Conservation (phyloP, 30 jellyfish, hydroid and myxozoan species). For the Aurelia aurita complex sp. Pacific region DNA sequence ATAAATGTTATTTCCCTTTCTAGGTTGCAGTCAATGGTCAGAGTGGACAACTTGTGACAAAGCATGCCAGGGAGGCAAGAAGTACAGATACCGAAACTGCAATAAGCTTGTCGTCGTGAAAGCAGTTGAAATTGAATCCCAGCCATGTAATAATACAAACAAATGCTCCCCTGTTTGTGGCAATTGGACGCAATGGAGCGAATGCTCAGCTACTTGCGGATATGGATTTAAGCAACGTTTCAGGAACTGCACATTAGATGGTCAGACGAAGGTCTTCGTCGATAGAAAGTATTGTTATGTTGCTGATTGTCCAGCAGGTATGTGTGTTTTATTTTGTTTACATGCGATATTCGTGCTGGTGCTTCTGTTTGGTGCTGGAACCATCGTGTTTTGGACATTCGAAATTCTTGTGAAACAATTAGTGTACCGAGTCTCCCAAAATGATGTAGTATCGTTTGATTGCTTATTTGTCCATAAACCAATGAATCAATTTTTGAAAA, state of each 20-base stretch:
- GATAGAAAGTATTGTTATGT: slow-evolving; percentile 69
- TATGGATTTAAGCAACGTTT: slow-evolving; percentile 77
- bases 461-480: no score
- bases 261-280: slow-evolving; percentile 25
- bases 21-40: slow-evolving; percentile 76
- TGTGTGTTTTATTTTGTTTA: background rate
- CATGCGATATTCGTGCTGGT: no score
- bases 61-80: slow-evolving; percentile 73
- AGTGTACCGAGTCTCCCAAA: no score
- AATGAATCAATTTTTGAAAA: no score
- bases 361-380: no score
- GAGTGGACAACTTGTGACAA: slow-evolving; percentile 78
- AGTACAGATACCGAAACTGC: slow-evolving; percentile 70
- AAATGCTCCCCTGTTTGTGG: slow-evolving; percentile 48
- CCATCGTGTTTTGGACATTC: no score
- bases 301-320: slow-evolving; percentile 82
- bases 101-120: slow-evolving; percentile 26
- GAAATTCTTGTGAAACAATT: no score
- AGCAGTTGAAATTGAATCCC: slow-evolving; percentile 48
- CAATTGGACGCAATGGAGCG: slow-evolving; percentile 91
- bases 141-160: slow-evolving; percentile 53
- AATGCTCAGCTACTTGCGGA: slow-evolving; percentile 92
- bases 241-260: slow-evolving; percentile 68
- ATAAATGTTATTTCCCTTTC: no score
- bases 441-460: no score